Percentiles rank a stretch among this genome's conserved stretches.
Conservation (phyloP, 2,113 vertebrate genomes). For the Phaethornis superciliosus region DNA sequence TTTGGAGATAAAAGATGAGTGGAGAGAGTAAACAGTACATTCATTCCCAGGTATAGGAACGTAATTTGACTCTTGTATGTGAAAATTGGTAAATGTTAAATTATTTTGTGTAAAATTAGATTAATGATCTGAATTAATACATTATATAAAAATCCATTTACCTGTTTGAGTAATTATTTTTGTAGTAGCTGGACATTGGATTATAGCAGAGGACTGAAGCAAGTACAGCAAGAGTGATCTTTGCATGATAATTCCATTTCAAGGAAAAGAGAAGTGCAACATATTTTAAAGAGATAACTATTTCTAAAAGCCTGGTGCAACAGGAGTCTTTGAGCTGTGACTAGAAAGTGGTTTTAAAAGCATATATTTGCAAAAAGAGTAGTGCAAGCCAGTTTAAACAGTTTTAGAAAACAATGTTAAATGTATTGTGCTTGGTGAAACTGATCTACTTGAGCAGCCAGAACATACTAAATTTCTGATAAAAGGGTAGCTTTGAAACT, state of each 20-base stretch:
- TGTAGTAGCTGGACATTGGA: not conserved
- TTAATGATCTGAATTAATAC: not conserved
- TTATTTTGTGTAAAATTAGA: not conserved
- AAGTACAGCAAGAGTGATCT: not conserved
- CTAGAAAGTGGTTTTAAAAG: not conserved
- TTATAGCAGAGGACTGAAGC: not conserved
- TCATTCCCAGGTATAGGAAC: not conserved
- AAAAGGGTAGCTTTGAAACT: not conserved
- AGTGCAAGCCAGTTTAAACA: not conserved
- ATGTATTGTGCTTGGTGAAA: not conserved
- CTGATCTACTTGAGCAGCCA: not conserved
- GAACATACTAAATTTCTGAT: not conserved
- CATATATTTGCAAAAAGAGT: not conserved
- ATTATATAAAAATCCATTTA: not conserved
- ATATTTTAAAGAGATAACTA: not conserved
- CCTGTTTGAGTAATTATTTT: not conserved
- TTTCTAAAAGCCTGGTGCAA: not conserved
- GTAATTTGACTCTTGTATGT: not conserved
- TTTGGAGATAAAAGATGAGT: not conserved
- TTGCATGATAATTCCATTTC: not conserved
- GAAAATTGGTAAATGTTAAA: not conserved
- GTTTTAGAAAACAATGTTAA: not conserved
- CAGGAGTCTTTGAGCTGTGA: not conserved
- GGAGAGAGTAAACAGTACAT: not conserved
- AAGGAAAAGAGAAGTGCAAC: not conserved